Evolutionary conservation across 2,797 vertebrate genomes (phyloP), one percentile per base, ranked within the genome.

Genomic region (Poecilia wingei): DNA sequence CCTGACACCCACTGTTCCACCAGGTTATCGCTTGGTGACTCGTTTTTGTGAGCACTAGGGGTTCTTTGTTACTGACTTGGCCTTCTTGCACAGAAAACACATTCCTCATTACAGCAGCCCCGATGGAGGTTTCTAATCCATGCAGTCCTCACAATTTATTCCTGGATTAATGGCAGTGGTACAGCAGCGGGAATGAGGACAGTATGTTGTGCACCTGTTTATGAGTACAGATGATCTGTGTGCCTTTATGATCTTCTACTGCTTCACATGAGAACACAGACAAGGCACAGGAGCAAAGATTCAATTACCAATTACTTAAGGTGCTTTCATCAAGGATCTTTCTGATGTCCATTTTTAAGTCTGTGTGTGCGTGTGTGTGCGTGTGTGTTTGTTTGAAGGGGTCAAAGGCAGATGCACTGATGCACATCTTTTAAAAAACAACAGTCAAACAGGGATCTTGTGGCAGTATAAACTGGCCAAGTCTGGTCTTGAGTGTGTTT

Each of bases 281-380:
- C 76, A 79, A 86, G 84, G 80, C 59, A 74, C 84, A 83, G 81
- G 79, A 66, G 82, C 68, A 39, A 68, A 75, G 83, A 94, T 90
- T 85, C 36, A 88, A 91, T 94, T 91, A 91, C 51, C 0, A 55
- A 82, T 86, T 81, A 83, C 84, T 88, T 86, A 76, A 86, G 81
- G 45, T 0, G 14, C 75, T 77, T 61, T 87, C 77, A 89, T 90
- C 85, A 90, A 85, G 86, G 72, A 39, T 43, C 41, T 51, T 31
- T 87, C 75, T 87, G 80, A 78, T 87, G 78, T 79, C 47, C 64
- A 41, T 66, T 79, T 46, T 75, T 64, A 18, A 43, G 3, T n/a
- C 61, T 39, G 16, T 22, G 6, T 33, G 5, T 16, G 14, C 18
- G 80, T 76, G 25, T 72, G 55, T 68, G 71, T 13, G 64, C 45